These are phyloP conservation scores for Limnephilus auricula DNA, from an alignment of 2,888 invertebrate genomes.

Conservation along the genomic window DNA sequence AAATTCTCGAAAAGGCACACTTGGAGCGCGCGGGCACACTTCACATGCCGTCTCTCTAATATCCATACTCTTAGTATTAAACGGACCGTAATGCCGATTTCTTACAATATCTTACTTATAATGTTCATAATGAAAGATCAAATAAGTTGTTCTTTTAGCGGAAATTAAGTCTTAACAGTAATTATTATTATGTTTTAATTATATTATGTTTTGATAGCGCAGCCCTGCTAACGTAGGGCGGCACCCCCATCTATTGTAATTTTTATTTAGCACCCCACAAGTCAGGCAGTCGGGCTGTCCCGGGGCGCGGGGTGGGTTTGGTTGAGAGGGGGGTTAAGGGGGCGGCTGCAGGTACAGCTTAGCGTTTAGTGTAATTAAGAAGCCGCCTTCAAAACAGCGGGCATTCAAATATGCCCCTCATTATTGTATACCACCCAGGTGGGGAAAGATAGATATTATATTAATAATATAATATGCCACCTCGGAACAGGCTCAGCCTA, in stretches of 20 bases:
- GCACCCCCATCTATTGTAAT: conserved; percentile 45
- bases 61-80: too few species aligned
- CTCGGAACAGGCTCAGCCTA: too few species aligned
- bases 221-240: background rate
- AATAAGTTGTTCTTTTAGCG: too few species aligned
- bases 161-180: too few species aligned
- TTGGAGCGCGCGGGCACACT: too few species aligned
- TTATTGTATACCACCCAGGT: background rate
- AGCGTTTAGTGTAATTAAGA: conserved; percentile 44
- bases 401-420: conserved; percentile 8
- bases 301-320: background rate
- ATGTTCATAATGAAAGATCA: too few species aligned
- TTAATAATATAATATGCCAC: too few species aligned
- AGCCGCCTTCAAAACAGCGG: conserved; percentile 19
- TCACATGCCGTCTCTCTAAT: too few species aligned
- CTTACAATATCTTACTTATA: too few species aligned
- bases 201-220: background rate
- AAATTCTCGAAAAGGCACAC: too few species aligned
- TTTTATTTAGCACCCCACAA: conserved; percentile 51
- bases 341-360: conserved; percentile 56
- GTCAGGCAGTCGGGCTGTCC: conserved; percentile 16
- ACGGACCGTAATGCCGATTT: too few species aligned
- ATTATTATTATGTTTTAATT: background rate
- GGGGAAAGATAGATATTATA: background rate
- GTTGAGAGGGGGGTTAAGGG: background rate